Evolutionary conservation across 1,140 invertebrate genomes (phyloP).

Genomic region (Bactericera cockerelli): DNA sequence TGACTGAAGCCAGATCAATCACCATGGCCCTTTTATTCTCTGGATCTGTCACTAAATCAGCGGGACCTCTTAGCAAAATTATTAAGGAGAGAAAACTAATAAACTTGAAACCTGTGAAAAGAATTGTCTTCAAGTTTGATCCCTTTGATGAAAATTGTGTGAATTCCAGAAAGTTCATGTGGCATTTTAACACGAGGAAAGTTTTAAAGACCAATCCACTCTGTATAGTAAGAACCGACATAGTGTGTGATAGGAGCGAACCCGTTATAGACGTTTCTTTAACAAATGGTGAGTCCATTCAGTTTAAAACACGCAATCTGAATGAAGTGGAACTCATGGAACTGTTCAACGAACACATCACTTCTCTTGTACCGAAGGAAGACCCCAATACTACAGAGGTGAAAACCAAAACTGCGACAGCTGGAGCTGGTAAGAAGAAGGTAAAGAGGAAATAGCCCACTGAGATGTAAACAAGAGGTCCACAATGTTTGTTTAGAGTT

Average conservation of each 20-base stretch:
- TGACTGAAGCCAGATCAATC: no score
- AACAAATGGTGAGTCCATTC: conserved; percentile 50
- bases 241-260: conserved; percentile 59
- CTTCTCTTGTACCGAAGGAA: conserved; percentile 44
- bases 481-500: no score
- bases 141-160: conserved; percentile 55
- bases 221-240: conserved; percentile 55
- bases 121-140: conserved; percentile 63
- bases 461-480: no score
- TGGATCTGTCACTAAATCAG: conserved; percentile 18
- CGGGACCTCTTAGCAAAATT: conserved; percentile 21
- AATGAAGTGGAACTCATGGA: conserved; percentile 56
- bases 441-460: neutral
- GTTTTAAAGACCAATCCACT: conserved; percentile 50
- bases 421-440: neutral
- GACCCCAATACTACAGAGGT: conserved; percentile 24
- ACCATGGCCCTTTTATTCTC: conserved; percentile 24
- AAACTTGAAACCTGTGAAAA: conserved; percentile 62
- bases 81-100: conserved; percentile 28
- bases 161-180: conserved; percentile 53
- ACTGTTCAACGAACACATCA: conserved; percentile 61
- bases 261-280: conserved; percentile 45
- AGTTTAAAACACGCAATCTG: conserved; percentile 56
- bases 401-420: conserved; percentile 8
- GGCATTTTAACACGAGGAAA: conserved; percentile 44